Base-by-base conservation (phyloP, 2,888 invertebrate genomes). In the Melipona beecheii region DNA sequence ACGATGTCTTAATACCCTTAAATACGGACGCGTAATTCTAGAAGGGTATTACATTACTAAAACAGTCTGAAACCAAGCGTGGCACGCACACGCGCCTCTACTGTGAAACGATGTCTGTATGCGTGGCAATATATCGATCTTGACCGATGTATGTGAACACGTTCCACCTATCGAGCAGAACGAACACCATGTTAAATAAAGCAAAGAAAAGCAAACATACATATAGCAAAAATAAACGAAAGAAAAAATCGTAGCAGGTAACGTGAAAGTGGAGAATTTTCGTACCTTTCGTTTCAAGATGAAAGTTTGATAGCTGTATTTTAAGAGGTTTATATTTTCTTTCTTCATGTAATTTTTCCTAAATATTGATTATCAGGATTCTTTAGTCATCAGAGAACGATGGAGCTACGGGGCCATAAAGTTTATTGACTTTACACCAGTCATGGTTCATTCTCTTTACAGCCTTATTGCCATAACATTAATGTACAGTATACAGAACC, bases 391-490 rank as follows among this genome's bases (percentile, higher is more conserved):
- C 43, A 75, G 6, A 17, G 9, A 49, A 4, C 15, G 64, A 27
- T 27, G 75, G 19, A 27, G 15, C 19, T 65, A 36, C 11, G 9
- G 50, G 69, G 58, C 27, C 73, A 58, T 74, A 65, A 81, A 60
- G 70, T 81, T 75, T 92, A 91, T 93, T 93, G 91, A 92, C 87
- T 89, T 88, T 86, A 75, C 89, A 86, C 89, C 89, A 91, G 93
- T 93, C 92, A 92, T 91, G 91, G 87, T 90, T 91, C 91, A 91
- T 92, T 93, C 92, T 92, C 90, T 93, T 93, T 93, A 92, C 90
- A 88, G 89, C 89, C 86, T 91, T 93, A 91, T 93, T 93, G 90
- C 90, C 92, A 92, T 91, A 93, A 93, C 91, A 93, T 81, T 84
- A 81, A 84, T 79, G 78, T 78, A 73, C 71, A 56, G 54, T 79